phyloP scores from a whole-genome alignment of 2,113 vertebrate species.

The Grantiella picta region DNA sequence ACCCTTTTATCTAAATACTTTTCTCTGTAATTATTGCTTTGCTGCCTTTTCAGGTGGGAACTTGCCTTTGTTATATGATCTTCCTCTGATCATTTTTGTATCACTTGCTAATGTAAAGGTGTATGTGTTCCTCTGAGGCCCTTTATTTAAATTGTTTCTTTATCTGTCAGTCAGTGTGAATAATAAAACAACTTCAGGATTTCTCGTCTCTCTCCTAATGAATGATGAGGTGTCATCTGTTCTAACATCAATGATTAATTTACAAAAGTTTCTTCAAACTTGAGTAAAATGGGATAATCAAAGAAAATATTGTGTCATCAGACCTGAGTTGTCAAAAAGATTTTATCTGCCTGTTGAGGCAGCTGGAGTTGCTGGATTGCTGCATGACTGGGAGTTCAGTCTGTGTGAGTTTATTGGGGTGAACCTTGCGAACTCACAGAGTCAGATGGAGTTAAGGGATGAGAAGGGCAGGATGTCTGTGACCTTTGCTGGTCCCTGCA shows the following conservation, averaged over 20 bases:
- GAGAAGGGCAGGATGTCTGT: neutral
- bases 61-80: constrained; percentile 29
- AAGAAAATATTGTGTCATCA: neutral
- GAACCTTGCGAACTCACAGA: neutral
- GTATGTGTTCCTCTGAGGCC: neutral
- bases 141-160: constrained; percentile 13
- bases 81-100: constrained; percentile 34
- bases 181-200: neutral
- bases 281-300: neutral
- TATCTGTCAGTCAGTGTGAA: neutral
- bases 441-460: neutral
- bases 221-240: neutral
- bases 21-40: constrained; percentile 36
- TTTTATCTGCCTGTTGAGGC: neutral
- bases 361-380: neutral
- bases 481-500: neutral
- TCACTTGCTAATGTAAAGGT: neutral
- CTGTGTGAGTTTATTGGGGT: neutral
- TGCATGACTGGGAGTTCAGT: neutral
- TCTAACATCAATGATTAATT: neutral
- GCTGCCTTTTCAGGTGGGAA: constrained; percentile 20
- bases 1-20: constrained; percentile 50
- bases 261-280: neutral
- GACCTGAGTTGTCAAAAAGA: neutral
- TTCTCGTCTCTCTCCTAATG: neutral